These are phyloP conservation scores for Drymonia ruficornis DNA, from an alignment of 2,888 invertebrate species.

Conservation along the genomic window DNA sequence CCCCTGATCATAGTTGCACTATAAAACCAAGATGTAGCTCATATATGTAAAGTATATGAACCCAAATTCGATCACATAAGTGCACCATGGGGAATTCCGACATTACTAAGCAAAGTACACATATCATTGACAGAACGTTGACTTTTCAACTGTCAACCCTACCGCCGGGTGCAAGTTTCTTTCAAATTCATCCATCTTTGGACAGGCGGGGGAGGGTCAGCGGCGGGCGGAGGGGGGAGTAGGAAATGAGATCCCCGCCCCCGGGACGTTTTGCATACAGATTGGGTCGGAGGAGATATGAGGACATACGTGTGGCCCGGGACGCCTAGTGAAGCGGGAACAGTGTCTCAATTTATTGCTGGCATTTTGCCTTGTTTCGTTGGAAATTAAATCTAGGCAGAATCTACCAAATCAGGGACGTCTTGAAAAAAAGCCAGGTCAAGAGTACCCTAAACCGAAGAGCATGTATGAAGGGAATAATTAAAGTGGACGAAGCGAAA, in stretches of 20 bases:
- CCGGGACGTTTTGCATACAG: constrained; percentile 55
- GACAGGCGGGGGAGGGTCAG: constrained; percentile 43
- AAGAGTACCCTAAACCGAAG: too few species aligned
- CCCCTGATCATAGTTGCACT: too few species aligned
- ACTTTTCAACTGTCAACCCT: constrained; percentile 1
- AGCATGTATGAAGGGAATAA: too few species aligned
- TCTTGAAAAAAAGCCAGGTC: too few species aligned
- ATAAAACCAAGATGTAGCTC: too few species aligned
- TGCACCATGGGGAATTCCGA: too few species aligned
- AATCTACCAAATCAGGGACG: too few species aligned
- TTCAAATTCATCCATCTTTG: constrained; percentile 50
- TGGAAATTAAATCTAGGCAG: too few species aligned
- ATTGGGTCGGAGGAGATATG: constrained; percentile 41
- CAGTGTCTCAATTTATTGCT: not conserved
- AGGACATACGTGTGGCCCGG: constrained; percentile 39
- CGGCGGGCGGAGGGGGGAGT: constrained; percentile 15
- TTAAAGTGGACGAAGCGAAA: too few species aligned
- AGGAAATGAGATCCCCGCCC: constrained; percentile 48
- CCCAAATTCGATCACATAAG: too few species aligned
- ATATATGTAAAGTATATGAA: too few species aligned
- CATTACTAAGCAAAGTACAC: too few species aligned
- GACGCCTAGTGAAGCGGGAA: not conserved
- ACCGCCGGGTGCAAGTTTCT: constrained; percentile 35
- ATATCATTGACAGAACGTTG: not conserved
- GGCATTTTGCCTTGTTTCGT: not conserved